phyloP scores from a whole-genome alignment of 2,113 vertebrate genomes.

The Dasyurus viverrinus region DNA sequence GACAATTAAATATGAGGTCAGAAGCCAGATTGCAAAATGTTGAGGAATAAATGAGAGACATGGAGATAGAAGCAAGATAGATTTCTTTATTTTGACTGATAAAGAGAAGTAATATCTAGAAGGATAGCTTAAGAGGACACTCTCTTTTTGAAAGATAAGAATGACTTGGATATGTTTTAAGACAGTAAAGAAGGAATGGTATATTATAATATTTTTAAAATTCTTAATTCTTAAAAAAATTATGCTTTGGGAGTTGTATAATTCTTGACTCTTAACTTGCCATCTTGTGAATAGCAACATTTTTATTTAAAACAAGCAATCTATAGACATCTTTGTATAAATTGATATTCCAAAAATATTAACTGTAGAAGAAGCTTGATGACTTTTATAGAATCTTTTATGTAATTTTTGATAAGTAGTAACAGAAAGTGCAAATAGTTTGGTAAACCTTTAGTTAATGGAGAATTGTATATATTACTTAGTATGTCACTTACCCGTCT shows the following conservation, averaged over 20 bases:
- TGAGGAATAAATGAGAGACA: background rate
- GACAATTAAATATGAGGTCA: background rate
- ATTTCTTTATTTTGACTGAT: background rate
- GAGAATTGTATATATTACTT: slow-evolving; percentile 24
- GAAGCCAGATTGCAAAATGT: background rate
- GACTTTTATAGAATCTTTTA: slow-evolving; percentile 26
- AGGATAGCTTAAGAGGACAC: background rate
- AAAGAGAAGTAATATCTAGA: background rate
- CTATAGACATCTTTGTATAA: background rate
- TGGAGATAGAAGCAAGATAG: background rate
- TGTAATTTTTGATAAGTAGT: background rate
- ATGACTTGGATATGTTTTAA: background rate
- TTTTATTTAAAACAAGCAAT: background rate
- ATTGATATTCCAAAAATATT: slow-evolving; percentile 19
- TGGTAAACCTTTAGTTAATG: slow-evolving; percentile 7
- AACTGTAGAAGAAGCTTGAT: slow-evolving; percentile 6
- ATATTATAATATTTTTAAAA: background rate
- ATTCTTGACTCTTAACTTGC: background rate
- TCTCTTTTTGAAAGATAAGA: background rate
- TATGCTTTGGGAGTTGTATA: background rate
- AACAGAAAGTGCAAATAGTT: background rate
- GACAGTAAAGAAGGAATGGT: background rate
- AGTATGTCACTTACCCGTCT: background rate
- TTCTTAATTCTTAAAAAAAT: background rate
- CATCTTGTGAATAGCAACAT: background rate